phyloP scores from a whole-genome alignment of 1,140 invertebrate species.

The Calliopsis andreniformis region DNA sequence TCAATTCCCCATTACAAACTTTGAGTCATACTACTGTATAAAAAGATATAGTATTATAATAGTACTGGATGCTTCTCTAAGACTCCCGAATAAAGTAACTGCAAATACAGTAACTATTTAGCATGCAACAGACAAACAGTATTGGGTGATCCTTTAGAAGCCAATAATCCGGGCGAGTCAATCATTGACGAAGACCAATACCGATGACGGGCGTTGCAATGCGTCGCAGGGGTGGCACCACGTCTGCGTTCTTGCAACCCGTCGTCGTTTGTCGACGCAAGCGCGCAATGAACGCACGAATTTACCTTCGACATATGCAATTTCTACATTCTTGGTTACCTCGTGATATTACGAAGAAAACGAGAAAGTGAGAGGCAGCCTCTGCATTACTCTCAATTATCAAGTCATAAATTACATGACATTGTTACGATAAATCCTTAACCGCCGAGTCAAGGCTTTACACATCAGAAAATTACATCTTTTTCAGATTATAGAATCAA shows the following conservation, averaged over 20 bases:
- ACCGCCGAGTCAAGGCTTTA: too few relatives aligned
- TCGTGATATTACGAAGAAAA: conserved; percentile 66
- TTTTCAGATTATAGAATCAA: too few relatives aligned
- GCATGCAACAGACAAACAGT: too few relatives aligned
- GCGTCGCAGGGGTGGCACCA: conserved; percentile 59
- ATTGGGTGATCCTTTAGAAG: background rate
- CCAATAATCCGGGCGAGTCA: background rate
- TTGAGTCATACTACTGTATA: too few relatives aligned
- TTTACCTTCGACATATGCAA: conserved; percentile 73
- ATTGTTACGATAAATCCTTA: too few relatives aligned
- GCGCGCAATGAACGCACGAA: conserved; percentile 61
- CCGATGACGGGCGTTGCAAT: conserved; percentile 53
- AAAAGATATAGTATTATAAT: background rate
- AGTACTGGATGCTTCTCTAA: too few relatives aligned
- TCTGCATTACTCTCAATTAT: too few relatives aligned
- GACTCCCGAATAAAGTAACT: too few relatives aligned
- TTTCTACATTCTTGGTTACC: conserved; percentile 65
- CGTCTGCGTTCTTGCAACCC: conserved; percentile 62
- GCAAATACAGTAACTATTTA: too few relatives aligned
- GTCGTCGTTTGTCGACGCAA: conserved; percentile 61
- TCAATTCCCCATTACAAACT: too few relatives aligned
- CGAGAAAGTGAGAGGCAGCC: background rate
- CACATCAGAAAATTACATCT: too few relatives aligned
- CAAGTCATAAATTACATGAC: too few relatives aligned
- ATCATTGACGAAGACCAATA: conserved; percentile 47